Evolutionary conservation across 2,113 vertebrate genomes (phyloP).

Genomic region (Setophaga kirtlandii): DNA sequence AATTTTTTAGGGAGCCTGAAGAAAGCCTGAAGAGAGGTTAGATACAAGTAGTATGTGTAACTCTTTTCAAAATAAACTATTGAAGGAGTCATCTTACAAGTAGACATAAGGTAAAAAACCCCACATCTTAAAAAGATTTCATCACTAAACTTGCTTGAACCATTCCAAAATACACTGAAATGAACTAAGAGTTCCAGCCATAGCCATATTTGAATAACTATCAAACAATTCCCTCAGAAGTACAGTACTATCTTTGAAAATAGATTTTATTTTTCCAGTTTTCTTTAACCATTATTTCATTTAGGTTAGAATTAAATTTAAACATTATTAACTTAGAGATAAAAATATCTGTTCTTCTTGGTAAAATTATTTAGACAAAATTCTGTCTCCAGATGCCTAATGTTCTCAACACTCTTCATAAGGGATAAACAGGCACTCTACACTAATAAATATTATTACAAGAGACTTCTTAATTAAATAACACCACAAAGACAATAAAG

Average conservation of each 20-base stretch:
- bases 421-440: background rate
- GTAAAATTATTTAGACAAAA: constrained; percentile 3
- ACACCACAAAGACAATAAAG: background rate
- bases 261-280: background rate
- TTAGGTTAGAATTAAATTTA: background rate
- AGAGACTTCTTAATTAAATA: constrained; percentile 36
- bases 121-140: background rate
- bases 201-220: background rate
- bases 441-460: background rate
- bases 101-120: fast-evolving
- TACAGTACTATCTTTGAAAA: background rate
- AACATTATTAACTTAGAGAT: background rate
- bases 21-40: background rate
- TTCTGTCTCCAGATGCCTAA: background rate
- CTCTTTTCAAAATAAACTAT: background rate
- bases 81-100: background rate
- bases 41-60: background rate
- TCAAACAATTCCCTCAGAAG: background rate
- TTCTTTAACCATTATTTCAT: background rate
- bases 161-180: background rate
- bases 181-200: background rate
- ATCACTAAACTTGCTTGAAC: background rate
- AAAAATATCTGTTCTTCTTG: background rate
- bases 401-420: background rate
- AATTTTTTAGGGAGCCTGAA: background rate